phyloP scores from a whole-genome alignment of 1,140 invertebrate species.

The Pseudomyrmex concolor region DNA sequence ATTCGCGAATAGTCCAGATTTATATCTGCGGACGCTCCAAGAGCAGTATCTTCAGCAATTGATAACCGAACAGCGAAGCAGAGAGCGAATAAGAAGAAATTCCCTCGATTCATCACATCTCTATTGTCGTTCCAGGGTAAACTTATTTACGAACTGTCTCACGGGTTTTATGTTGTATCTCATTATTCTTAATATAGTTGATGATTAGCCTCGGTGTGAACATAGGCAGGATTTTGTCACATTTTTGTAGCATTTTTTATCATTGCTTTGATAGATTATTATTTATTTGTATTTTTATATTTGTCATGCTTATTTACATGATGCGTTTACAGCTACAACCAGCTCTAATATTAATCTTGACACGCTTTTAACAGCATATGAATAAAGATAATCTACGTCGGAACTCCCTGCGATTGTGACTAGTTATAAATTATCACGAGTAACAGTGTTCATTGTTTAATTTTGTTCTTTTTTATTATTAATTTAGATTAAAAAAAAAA shows the following conservation, averaged over 20 bases:
- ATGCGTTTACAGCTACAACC: slow-evolving; percentile 30
- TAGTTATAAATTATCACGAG: background rate
- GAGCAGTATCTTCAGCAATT: slow-evolving; percentile 73
- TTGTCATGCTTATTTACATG: slow-evolving; percentile 28
- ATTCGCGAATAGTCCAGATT: slow-evolving; percentile 80
- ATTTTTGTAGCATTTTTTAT: slow-evolving; percentile 11
- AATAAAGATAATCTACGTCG: slow-evolving; percentile 28
- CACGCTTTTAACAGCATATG: slow-evolving; percentile 22
- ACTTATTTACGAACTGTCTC: slow-evolving; percentile 58
- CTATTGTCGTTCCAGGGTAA: slow-evolving; percentile 84
- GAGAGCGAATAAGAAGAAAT: slow-evolving; percentile 79
- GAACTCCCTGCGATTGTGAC: slow-evolving; percentile 16
- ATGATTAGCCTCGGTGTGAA: slow-evolving; percentile 79
- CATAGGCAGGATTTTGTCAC: slow-evolving; percentile 60
- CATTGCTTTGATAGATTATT: slow-evolving; percentile 28
- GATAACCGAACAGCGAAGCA: slow-evolving; percentile 61
- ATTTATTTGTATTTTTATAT: background rate
- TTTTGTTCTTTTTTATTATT: background rate
- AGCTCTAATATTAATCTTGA: slow-evolving; percentile 31
- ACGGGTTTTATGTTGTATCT: slow-evolving; percentile 24
- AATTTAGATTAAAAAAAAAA: background rate
- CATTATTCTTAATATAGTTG: slow-evolving; percentile 7
- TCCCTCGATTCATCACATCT: slow-evolving; percentile 80
- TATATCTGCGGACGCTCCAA: slow-evolving; percentile 76
- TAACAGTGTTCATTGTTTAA: background rate